Percentiles rank a stretch among this genome's conserved stretches.
Conservation (phyloP, 2,888 invertebrate genomes). For the Rhagonycha fulva region DNA sequence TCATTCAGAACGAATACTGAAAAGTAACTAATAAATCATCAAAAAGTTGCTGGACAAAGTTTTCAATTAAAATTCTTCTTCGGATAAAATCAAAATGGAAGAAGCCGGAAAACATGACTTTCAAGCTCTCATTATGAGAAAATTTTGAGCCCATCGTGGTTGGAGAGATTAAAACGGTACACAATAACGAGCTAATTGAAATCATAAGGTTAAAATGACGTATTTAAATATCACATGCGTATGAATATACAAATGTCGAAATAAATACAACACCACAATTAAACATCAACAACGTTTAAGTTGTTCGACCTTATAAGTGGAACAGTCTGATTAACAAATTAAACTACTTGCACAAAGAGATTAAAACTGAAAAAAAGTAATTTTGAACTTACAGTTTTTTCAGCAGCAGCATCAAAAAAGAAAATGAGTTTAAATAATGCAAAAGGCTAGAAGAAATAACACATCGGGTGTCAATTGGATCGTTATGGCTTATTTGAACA, state of each 20-base stretch:
- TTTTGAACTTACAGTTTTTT: neutral
- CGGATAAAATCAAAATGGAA: neutral
- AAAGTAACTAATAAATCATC: neutral
- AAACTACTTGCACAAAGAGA: neutral
- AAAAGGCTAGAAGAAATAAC: neutral
- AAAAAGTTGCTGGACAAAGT: neutral
- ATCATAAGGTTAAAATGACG: constrained; percentile 4
- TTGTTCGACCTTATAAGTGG: neutral
- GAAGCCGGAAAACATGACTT: neutral
- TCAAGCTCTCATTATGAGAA: neutral
- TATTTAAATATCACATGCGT: neutral
- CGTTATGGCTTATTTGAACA: neutral
- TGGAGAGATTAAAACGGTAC: neutral
- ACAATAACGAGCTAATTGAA: constrained; percentile 1
- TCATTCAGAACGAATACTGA: neutral
- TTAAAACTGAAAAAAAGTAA: neutral
- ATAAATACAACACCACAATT: neutral
- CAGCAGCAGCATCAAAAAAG: neutral
- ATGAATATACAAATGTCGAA: neutral
- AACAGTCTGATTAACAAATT: neutral
- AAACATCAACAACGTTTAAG: neutral
- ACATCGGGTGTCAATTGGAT: neutral
- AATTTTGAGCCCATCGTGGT: neutral
- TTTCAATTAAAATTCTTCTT: neutral
- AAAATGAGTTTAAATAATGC: neutral